phyloP scores from a whole-genome alignment of 2,113 vertebrate genomes.

The Cyrtonyx montezumae region DNA sequence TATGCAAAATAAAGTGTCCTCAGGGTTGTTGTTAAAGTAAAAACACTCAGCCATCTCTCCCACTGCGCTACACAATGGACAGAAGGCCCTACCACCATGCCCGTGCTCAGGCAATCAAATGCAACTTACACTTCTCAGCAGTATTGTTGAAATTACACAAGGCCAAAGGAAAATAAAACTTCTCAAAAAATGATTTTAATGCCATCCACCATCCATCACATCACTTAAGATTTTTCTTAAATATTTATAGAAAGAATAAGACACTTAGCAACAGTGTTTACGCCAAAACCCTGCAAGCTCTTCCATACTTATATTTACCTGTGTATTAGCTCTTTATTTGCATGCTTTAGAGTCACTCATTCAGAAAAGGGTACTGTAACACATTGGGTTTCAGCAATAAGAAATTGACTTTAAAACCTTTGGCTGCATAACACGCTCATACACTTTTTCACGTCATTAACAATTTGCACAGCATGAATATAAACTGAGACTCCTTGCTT shows the following conservation, averaged over 20 bases:
- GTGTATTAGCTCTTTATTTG: neutral
- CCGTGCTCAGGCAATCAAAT: neutral
- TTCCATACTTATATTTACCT: neutral
- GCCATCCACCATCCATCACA: neutral
- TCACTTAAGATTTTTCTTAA: neutral
- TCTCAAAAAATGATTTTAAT: neutral
- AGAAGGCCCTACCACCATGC: neutral
- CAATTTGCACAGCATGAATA: neutral
- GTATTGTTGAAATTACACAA: neutral
- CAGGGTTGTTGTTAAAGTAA: neutral
- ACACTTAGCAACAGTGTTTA: neutral
- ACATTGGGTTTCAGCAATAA: neutral
- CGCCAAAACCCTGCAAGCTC: neutral
- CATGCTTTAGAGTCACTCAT: neutral
- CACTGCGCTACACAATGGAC: neutral
- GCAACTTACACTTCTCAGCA: neutral
- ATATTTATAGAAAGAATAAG: neutral
- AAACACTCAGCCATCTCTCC: neutral
- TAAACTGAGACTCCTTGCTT: neutral
- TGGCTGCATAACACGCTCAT: neutral
- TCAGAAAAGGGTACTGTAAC: neutral
- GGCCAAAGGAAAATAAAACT: neutral
- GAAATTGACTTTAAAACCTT: neutral
- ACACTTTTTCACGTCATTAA: neutral
- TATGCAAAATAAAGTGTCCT: constrained; percentile 9